Base-by-base conservation (phyloP, 2,888 invertebrate species). In the Aquatica leii region DNA sequence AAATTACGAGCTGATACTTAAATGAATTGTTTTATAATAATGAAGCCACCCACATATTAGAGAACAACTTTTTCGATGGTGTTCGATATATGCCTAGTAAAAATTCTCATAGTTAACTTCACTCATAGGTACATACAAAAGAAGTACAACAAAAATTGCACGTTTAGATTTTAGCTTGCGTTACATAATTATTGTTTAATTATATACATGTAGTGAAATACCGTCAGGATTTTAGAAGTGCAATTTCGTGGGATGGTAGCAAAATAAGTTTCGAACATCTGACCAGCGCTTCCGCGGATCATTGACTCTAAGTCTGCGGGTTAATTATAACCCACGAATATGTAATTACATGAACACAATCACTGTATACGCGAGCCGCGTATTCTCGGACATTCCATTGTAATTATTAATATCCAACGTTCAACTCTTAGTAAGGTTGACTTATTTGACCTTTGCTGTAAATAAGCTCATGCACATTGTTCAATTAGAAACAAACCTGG, bases 241-340 rank as follows among this genome's bases (percentile, higher is more conserved):
- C 64, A 60, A 60, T 60, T 64, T 64, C 56, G 60, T 64, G 64
- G 60, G 64, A 64, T 64, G 58, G 65, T 66, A 66, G 66, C 62
- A 67, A 62, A 69, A 59, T 63, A 63, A 69, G 59, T 67, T 69
- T 69, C 62, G 59, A 67, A 63, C 69, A 67, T 65, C 65, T 65
- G 60, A 65, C 65, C 64, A 69, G 62, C 73, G 73, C 71, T 74
- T 75, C 72, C 73, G 70, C 70, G 77, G 78, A 78, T 77, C 78
- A 78, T 78, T 78, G 78, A 78, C 78, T 78, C 74, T 73, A 71
- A 48, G 74, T 75, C 74, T 58, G 70, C 75, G 73, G 76, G 78
- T 79, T 80, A 80, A 80, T 80, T 80, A 80, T 80, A 80, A 79
- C 78, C 79, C 78, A 80, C 79, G 79, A 80, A 80, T 80, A 80